Base-by-base conservation (phyloP, 2,797 vertebrate genomes). In the Echiichthys vipera region DNA sequence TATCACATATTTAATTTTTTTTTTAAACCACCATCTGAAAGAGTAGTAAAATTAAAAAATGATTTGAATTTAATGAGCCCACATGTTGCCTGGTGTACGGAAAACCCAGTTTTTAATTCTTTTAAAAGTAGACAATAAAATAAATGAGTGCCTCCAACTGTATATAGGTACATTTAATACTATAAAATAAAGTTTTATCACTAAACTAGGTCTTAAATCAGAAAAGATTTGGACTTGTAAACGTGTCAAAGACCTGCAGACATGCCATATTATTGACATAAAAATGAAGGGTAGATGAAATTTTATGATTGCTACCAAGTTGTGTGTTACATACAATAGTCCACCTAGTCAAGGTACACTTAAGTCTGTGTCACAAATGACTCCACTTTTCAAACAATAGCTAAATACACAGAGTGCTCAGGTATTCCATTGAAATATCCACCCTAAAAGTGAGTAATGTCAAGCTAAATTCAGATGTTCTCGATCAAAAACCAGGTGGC, bases 401-500 rank as follows among this genome's bases (percentile, higher is more conserved):
- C 9, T 64, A 62, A 74, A 83, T 36, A 45, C 4, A 71, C 42
- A 37, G 34, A 36, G 8, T 6, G 5, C 39, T 11, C 18, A 10
- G 20, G 37, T 55, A 53, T 81, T 65, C 50, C 67, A 57, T 72
- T 59, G 17, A 83, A 82, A 65, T 65, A 76, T 73, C 64, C 50
- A 36, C 51, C 57, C 58, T 67, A 46, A 82, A 77, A 74, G 55
- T 18, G 36, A 79, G 68, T 55, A 46, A 61, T 65, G 27, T 76
- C 45, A 71, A 71, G 59, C 65, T 40, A 71, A 76, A 83, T 49
- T 78, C 55, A 84, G 64, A 78, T 84, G 73, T 66, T 80, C 59
- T 74, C 17, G 12, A 87, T 77, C 51, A 78, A 88, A n/a, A 79
- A 55, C 83, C 82, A 88, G 78, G 72, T 85, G 81, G 64, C 50